Evolutionary conservation across 2,797 vertebrate genomes (phyloP), one percentile per base, ranked within the genome.

Genomic region (Amblyopsis hoosieri): DNA sequence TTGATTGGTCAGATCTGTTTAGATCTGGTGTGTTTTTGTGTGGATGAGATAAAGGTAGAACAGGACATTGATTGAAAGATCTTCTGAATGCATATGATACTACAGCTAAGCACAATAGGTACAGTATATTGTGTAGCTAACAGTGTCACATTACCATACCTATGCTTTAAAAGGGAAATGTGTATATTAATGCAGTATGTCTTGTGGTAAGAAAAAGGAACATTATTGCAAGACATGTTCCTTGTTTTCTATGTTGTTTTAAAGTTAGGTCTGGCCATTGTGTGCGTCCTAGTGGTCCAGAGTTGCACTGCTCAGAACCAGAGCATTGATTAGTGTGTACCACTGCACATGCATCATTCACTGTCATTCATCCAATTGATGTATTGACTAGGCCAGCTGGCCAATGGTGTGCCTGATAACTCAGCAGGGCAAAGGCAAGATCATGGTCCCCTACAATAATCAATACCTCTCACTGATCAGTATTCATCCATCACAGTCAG

Each of bases 311-410:
- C 80, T 66, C 60, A 80, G 75, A 81, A 50, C 9, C 8, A 62
- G 56, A 31, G 31, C 48, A 91, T 89, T 88, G 83, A 91, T 88
- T 72, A 9, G 29, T 67, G 72, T 82, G 80, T 72, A 84, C 79
- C 67, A 63, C 76, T 86, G 79, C 79, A 75, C 79, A 62, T 75
- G 65, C 71, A 87, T 91, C 82, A 82, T 85, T 90, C 85, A 85
- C 56, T 91, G 88, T 81, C 89, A 86, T 76, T 83, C 82, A 60
- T 62, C 80, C 33, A 45, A 91, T 91, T 88, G 91, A 92, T 92
- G 79, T 61, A 92, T 89, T 87, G 90, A 92, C 91, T 73, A 62
- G 75, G 65, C 57, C 88, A 91, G 83, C 85, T 88, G 86, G 75
- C 71, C 74, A 77, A 67, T 77, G 42, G 53, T 67, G 59, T 66